Base-by-base conservation (phyloP, 2,888 invertebrate genomes). In the Dasysyrphus tricinctus region DNA sequence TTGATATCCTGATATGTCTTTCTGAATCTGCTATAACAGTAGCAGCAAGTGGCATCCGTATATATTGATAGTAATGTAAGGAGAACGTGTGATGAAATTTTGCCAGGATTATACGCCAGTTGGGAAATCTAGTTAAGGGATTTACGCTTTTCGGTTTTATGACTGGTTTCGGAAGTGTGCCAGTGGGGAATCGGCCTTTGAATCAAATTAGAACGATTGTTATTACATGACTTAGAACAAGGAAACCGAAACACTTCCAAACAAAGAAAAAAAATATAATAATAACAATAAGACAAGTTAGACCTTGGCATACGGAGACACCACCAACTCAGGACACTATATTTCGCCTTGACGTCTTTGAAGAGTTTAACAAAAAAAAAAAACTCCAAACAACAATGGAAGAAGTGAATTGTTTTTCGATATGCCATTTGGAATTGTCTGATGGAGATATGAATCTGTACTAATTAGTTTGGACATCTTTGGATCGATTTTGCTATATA, bases 51-150 rank as follows among this genome's bases (percentile, higher is more conserved):
- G 78, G 67, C 75, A 75, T 81, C 69, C 70, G 24, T 32, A 86
- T 67, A 67, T 81, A 82, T 79, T 86, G 86, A 82, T 86, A 86
- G 86, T 78, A 86, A 86, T 81, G 74, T 81, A 78, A 75, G 74
- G 51, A 74, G 82, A 76, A 86, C 78, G 86, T 79, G 82, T 83
- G 87, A 83, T 87, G 87, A 87, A 87, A 87, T 87, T 87, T 87
- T 83, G 75, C 87, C 73, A 16, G 87, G 59, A 83, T 86, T 87
- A 87, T 87, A 83, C 87, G 83, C 83, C 87, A 87, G 83, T 87
- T 87, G 87, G 87, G 87, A 87, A 87, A 87, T 87, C 87, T 87
- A 87, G 86, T 82, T 86, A 86, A 82, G 82, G 82, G 82, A 82
- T 86, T 86, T 82, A 86, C 82, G 82, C 86, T 82, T 85, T 81